Evolutionary conservation across 2,888 invertebrate genomes (phyloP), one percentile per base, ranked within the genome.

Genomic region (Rhogogaster chlorosoma): DNA sequence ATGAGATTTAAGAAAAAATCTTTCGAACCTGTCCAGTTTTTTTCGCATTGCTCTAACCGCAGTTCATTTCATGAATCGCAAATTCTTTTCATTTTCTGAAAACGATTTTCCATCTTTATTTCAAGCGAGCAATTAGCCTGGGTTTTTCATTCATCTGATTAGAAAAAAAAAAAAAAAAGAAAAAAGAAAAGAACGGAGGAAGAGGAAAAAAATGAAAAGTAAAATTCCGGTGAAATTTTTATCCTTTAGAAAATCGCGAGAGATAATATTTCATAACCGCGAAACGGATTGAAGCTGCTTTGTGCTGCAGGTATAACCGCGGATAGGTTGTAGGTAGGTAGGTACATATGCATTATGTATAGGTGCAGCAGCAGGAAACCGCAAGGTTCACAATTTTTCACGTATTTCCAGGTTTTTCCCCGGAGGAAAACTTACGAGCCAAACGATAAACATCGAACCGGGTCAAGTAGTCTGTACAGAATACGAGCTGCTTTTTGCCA

Each of bases 391-490:
- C 57, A 26, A 80, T 61, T 26, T 61, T 80, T 80, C 61, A 61
- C 32, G n/a, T 26, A 61, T 36, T 38, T 12, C 57, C 36, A n/a
- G n/a, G 29, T 57, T 80, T 80, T 61, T 22, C 36, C 61, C 57
- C 7, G 22, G 32, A 57, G 80, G 38, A 38, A 61, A 80, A 80
- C 80, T 38, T 61, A 80, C 80, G 36, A 38, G 61, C n/a, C n/a
- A 57, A 80, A 80, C 80, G 36, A 80, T 80, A 80, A 80, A 61
- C 80, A 80, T 80, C 61, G 61, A 80, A 80, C 80, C 80, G 80
- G 80, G 80, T 80, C 80, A 80, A 80, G 80, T 61, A 80, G 80
- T 80, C 80, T 80, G 61, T 38, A 49, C 61, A 80, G 80, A 77
- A 53, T 77, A 77, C 77, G 42, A 15, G 77, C 57, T 61, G 57